Evolutionary conservation across 1,140 invertebrate genomes (phyloP), one percentile per base, ranked within the genome.

Genomic region (Stratiolaelaps scimitus): DNA sequence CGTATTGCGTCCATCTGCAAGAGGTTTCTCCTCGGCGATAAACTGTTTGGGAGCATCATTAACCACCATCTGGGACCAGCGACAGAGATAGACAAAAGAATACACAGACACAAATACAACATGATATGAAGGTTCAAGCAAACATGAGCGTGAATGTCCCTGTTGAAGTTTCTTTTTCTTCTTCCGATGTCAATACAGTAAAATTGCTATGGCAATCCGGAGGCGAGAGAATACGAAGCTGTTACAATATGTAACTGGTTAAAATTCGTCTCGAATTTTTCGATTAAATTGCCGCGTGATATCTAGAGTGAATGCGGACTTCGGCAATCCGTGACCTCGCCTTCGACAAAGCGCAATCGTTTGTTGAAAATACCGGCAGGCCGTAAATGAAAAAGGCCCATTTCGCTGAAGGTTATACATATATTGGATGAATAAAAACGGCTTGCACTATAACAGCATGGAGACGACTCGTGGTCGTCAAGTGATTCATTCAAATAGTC

Each of bases 1-100:
- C n/a, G 53, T 60, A 23, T 60, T 60, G 4, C 53, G 53, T 29
- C 53, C 53, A 34, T 60, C 34, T n/a, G 26, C 53, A 23, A 60
- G 23, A 1, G 53, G 17, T 10, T 60, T 60, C 53, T 60, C 53
- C 26, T 60, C 53, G 53, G 53, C 17, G 10, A 60, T 20, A 34
- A 60, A 60, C 34, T 60, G 53, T 10, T 60, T 60, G 2, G 53
- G 53, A 17, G 34, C 15, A 23, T 60, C 23, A 13, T 29, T 26
- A 23, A 29, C 26, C 23, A 60, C 26, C 15, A 13, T 4, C 53
- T 60, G 53, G 23, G 23, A 60, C 4, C 6, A 26, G 10, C 23
- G 10, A 26, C 26, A 60, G 15, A 15, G 1, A n/a, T n/a, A n/a
- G n/a, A n/a, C n/a, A n/a, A n/a, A n/a, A n/a, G n/a, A n/a, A n/a